Conservation (phyloP, 2,888 invertebrate genomes). For the Tolmerus cingulatus region DNA sequence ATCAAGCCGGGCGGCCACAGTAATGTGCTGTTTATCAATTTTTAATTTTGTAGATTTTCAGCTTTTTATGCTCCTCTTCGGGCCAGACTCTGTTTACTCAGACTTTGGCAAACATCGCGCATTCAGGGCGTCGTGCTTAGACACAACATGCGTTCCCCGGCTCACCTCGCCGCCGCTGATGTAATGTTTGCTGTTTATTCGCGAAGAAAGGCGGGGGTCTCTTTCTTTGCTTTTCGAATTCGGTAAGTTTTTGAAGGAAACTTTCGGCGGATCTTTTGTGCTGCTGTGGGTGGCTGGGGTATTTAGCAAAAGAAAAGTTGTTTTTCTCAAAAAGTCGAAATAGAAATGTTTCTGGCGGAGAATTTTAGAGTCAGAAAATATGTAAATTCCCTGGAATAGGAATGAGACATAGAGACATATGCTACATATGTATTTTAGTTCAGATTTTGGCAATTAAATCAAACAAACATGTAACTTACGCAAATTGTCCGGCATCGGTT, state of each 20-base stretch:
- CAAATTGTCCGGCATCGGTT: background rate
- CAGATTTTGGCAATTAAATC: background rate
- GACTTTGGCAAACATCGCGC: constrained; percentile 21
- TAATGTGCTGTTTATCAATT: constrained; percentile 2
- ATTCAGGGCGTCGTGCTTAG: background rate
- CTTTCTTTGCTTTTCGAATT: background rate
- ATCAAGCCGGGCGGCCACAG: background rate
- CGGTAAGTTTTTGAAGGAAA: background rate
- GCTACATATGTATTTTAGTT: background rate
- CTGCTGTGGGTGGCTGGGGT: background rate
- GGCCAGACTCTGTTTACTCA: constrained; percentile 26
- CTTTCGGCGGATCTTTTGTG: background rate
- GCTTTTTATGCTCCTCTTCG: background rate
- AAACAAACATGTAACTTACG: background rate
- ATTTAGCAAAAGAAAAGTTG: background rate
- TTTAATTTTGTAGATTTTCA: constrained; percentile 16
- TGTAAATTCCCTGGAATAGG: background rate
- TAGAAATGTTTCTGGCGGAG: background rate
- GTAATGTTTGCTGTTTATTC: background rate
- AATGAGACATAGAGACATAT: background rate
- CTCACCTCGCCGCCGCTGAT: background rate
- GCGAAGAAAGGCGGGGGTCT: background rate
- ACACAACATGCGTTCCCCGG: background rate
- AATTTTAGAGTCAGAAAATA: background rate
- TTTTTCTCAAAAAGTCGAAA: background rate